Conservation (phyloP, 2,797 vertebrate species). For the Cossypha niveicapilla region DNA sequence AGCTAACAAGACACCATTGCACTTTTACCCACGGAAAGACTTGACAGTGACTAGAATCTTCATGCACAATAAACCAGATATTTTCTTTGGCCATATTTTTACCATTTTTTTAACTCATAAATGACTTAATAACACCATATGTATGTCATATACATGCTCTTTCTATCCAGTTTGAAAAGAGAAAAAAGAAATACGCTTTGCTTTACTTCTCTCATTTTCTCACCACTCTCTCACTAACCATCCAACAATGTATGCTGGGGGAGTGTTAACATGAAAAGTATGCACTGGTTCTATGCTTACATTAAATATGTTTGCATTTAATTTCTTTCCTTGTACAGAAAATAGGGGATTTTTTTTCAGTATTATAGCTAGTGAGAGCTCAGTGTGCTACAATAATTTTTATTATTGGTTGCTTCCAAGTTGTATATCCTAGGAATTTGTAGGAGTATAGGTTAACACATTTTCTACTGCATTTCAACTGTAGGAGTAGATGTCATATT, state of each 20-base stretch:
- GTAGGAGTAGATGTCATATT: background rate
- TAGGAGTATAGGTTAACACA: background rate
- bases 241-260: background rate
- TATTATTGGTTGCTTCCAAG: background rate
- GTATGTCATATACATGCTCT: accelerated
- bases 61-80: background rate
- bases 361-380: background rate
- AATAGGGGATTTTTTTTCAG: background rate
- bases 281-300: background rate
- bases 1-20: background rate
- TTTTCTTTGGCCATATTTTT: background rate
- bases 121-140: background rate
- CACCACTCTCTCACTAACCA: background rate
- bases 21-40: background rate
- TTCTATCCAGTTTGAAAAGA: background rate
- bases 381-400: background rate
- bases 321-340: background rate
- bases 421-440: background rate
- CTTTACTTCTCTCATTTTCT: background rate
- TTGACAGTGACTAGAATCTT: background rate
- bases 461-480: background rate
- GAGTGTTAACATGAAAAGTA: background rate
- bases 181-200: background rate
- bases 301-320: background rate
- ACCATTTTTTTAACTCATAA: background rate